Evolutionary conservation across 2,888 invertebrate species (phyloP).

Genomic region (Miltochrista miniata): DNA sequence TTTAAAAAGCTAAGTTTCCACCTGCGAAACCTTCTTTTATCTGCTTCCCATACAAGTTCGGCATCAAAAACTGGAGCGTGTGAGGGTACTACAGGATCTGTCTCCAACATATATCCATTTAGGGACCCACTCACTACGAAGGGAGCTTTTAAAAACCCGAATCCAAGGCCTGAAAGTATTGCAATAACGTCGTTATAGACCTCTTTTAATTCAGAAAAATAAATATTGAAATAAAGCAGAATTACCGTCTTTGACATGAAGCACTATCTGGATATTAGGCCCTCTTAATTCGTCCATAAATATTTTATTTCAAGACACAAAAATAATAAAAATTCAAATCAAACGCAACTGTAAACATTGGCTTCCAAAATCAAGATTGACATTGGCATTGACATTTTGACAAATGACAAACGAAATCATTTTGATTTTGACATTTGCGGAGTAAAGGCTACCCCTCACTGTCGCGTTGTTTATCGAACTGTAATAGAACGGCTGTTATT

Average conservation of each 20-base stretch:
- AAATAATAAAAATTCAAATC: constrained; percentile 52
- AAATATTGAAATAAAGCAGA: neutral
- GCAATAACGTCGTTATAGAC: neutral
- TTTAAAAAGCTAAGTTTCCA: constrained; percentile 37
- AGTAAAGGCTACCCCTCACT: too few species aligned
- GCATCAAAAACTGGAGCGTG: constrained; percentile 86
- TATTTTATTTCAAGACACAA: constrained; percentile 42
- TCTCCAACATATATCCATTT: constrained; percentile 87
- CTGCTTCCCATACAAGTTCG: constrained; percentile 91
- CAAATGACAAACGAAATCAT: too few species aligned
- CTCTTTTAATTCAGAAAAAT: neutral
- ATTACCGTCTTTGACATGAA: constrained; percentile 86
- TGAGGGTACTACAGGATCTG: constrained; percentile 84
- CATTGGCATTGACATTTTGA: neutral
- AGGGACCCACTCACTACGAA: constrained; percentile 85
- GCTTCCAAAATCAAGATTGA: constrained; percentile 50
- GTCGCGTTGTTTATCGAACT: too few species aligned
- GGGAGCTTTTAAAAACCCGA: constrained; percentile 80
- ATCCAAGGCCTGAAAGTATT: constrained; percentile 76
- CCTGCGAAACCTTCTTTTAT: constrained; percentile 87
- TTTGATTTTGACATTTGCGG: too few species aligned
- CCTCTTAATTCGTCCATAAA: constrained; percentile 86
- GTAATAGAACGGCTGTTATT: too few species aligned
- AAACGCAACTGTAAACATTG: constrained; percentile 62
- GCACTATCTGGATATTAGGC: constrained; percentile 86